phyloP scores from a whole-genome alignment of 2,113 vertebrate species.

The Callipepla californica region DNA sequence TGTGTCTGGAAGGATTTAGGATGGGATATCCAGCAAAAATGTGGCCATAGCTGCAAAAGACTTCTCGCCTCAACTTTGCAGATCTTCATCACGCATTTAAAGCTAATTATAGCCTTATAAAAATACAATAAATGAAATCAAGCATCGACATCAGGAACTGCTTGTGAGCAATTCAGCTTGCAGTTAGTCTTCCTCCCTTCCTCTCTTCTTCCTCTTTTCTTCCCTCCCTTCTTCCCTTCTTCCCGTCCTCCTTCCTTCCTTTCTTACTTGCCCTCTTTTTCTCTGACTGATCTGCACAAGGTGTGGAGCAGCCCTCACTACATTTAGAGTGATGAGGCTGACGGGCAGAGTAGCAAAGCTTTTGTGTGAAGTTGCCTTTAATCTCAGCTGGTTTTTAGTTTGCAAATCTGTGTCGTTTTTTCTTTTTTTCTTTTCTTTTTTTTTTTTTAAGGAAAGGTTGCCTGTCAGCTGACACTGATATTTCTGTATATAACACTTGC shows the following conservation, averaged over 20 bases:
- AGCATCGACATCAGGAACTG: not conserved
- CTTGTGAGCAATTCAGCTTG: not conserved
- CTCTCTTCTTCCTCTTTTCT: not conserved
- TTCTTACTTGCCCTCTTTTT: not conserved
- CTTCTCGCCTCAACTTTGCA: conserved; percentile 11
- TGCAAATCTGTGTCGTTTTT: not conserved
- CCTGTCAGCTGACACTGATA: not conserved
- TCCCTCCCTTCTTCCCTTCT: not conserved
- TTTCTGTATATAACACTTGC: not conserved
- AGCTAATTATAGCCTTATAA: conserved; percentile 28
- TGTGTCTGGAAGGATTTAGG: not conserved
- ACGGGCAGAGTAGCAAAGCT: not conserved
- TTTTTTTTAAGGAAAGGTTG: not conserved
- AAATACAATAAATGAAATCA: conserved; percentile 10
- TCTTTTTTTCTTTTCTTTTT: too few species aligned
- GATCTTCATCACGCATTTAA: not conserved
- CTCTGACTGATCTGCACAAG: not conserved
- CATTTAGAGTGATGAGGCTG: not conserved
- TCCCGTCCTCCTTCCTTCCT: not conserved
- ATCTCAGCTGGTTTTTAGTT: not conserved
- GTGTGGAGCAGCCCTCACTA: not conserved
- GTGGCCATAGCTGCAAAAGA: not conserved
- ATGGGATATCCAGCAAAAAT: not conserved
- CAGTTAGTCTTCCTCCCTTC: not conserved
- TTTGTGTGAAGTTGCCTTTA: conserved; percentile 27